Evolutionary conservation across 2,113 vertebrate species (phyloP).

Genomic region (Actinemys pallida): DNA sequence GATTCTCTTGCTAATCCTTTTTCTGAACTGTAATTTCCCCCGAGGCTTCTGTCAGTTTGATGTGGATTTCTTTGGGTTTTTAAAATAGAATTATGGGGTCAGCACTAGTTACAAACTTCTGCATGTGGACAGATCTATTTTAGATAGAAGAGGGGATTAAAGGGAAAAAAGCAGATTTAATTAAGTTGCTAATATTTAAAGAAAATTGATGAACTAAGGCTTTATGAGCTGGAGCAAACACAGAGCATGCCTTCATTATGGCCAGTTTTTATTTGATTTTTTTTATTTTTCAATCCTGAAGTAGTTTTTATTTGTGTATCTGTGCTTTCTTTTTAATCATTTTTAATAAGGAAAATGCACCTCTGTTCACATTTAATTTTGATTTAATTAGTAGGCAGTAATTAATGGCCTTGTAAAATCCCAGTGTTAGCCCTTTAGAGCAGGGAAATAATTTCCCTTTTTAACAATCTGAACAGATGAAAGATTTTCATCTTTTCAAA

Average conservation of each 20-base stretch:
- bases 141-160: slow-evolving; percentile 86
- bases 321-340: slow-evolving; percentile 78
- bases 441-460: slow-evolving; percentile 28
- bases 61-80: slow-evolving; percentile 83
- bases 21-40: slow-evolving; percentile 83
- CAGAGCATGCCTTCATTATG: slow-evolving; percentile 57
- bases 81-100: slow-evolving; percentile 86
- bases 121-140: slow-evolving; percentile 87
- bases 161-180: slow-evolving; percentile 83
- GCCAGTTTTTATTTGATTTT: slow-evolving; percentile 79
- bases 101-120: slow-evolving; percentile 83
- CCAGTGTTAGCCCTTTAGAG: slow-evolving; percentile 61
- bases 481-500: not conserved
- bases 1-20: slow-evolving; percentile 80
- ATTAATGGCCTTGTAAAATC: slow-evolving; percentile 77
- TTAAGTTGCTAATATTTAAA: slow-evolving; percentile 90
- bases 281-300: slow-evolving; percentile 71
- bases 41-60: slow-evolving; percentile 79
- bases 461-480: not conserved
- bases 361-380: slow-evolving; percentile 82
- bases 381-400: slow-evolving; percentile 84
- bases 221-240: slow-evolving; percentile 75
- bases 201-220: slow-evolving; percentile 85
- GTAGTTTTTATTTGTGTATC: slow-evolving; percentile 77
- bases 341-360: slow-evolving; percentile 82